Evolutionary conservation across 2,888 invertebrate genomes (phyloP).

Genomic region (Myopa tessellatipennis): DNA sequence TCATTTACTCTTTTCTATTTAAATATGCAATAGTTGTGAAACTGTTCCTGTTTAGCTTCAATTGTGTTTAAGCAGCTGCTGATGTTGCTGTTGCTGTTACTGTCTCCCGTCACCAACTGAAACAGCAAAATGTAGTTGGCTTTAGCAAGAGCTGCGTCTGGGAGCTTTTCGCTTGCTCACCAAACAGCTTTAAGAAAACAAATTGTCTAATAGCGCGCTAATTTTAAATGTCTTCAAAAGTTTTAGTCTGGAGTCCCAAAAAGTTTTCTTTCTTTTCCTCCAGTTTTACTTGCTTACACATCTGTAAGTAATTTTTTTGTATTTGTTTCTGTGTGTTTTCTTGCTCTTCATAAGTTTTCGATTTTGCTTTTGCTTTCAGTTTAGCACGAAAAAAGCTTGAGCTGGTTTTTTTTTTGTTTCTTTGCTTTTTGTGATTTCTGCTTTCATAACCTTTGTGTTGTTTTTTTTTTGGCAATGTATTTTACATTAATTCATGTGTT

Average conservation of each 20-base stretch:
- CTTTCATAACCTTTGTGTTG: too few species aligned
- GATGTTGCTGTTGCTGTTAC: conserved; percentile 17
- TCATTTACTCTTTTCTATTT: too few species aligned
- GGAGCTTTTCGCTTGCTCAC: conserved; percentile 24
- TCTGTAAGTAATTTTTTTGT: neutral
- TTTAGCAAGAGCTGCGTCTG: conserved; percentile 32
- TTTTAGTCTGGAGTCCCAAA: neutral
- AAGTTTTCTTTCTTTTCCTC: neutral
- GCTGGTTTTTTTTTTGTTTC: neutral
- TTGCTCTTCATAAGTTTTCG: neutral
- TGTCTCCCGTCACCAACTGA: conserved; percentile 49
- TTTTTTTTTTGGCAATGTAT: too few species aligned
- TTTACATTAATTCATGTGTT: too few species aligned
- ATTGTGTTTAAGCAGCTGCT: too few species aligned
- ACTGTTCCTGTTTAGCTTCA: too few species aligned
- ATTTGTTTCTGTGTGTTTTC: neutral
- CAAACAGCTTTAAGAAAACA: neutral
- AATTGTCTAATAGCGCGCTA: too few species aligned
- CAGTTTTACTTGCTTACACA: neutral
- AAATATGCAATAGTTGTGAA: too few species aligned
- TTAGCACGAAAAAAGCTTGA: neutral
- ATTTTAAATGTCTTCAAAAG: neutral
- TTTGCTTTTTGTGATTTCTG: neutral
- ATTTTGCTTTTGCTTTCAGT: neutral
- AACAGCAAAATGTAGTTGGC: conserved; percentile 50